Evolutionary conservation across 92 coral and sea anemone species (phyloP).

Genomic region (Siderastrea siderea): DNA sequence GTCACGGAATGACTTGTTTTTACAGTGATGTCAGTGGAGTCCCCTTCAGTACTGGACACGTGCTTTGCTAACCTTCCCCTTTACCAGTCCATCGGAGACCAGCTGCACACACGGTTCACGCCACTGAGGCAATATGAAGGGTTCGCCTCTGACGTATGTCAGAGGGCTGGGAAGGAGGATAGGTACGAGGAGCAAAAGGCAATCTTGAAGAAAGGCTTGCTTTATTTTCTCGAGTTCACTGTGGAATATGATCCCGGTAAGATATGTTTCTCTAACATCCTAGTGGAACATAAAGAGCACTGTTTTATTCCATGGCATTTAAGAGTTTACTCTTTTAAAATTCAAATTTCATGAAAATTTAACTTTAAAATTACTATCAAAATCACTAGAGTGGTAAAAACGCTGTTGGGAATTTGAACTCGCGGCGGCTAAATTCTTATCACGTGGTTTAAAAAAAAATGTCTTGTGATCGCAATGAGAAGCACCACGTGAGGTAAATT

Average conservation of each 20-base stretch:
- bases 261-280: neutral
- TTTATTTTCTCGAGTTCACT: conserved; percentile 46
- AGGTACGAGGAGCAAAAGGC: conserved; percentile 14
- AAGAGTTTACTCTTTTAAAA: too few relatives aligned
- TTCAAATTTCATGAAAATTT: too few relatives aligned
- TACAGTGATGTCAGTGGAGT: conserved; percentile 50
- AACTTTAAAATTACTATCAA: too few relatives aligned
- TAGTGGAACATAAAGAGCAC: too few relatives aligned
- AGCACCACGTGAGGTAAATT: too few relatives aligned
- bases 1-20: neutral
- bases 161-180: conserved; percentile 29
- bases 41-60: conserved; percentile 57
- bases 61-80: conserved; percentile 52
- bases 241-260: conserved; percentile 53
- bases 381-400: too few relatives aligned
- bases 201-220: conserved; percentile 36
- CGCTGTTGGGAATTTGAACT: too few relatives aligned
- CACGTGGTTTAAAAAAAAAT: too few relatives aligned
- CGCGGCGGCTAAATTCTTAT: too few relatives aligned
- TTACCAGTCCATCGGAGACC: conserved; percentile 65
- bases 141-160: conserved; percentile 51
- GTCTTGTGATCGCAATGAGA: too few relatives aligned
- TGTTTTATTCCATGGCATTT: too few relatives aligned
- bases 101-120: conserved; percentile 46
- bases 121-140: conserved; percentile 57